phyloP scores from a whole-genome alignment of 2,888 invertebrate genomes.

The Meteorus colon region DNA sequence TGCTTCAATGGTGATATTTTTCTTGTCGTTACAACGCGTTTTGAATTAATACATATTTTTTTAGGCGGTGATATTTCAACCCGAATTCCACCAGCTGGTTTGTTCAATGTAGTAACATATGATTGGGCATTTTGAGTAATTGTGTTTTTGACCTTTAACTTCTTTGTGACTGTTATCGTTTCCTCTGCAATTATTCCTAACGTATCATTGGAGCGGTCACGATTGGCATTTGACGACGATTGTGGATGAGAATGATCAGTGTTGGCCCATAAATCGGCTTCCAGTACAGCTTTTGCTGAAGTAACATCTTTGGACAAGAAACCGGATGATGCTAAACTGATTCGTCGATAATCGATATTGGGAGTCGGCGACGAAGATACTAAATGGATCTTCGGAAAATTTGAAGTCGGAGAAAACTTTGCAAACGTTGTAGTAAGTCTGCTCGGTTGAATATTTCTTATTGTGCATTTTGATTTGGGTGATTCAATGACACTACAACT shows the following conservation, averaged over 20 bases:
- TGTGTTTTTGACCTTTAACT: neutral
- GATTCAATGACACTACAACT: conserved; percentile 54
- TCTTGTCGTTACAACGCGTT: conserved; percentile 41
- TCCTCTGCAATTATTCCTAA: conserved; percentile 12
- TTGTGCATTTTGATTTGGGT: conserved; percentile 44
- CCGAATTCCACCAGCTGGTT: conserved; percentile 43
- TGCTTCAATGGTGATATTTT: conserved; percentile 57
- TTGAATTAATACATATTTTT: conserved; percentile 11
- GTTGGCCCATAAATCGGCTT: conserved; percentile 65
- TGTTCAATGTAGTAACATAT: conserved; percentile 10
- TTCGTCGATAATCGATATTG: conserved; percentile 27
- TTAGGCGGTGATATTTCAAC: conserved; percentile 60
- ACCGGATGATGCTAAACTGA: conserved; percentile 7
- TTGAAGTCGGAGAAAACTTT: neutral
- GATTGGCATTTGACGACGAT: conserved; percentile 29
- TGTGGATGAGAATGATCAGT: conserved; percentile 44
- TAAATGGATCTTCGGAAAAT: neutral
- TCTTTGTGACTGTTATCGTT: neutral
- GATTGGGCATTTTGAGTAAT: neutral
- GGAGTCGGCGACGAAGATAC: conserved; percentile 51
- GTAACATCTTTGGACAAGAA: conserved; percentile 51
- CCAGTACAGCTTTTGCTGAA: conserved; percentile 61
- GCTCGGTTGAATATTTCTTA: conserved; percentile 47
- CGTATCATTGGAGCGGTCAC: conserved; percentile 9
- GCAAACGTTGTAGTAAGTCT: conserved; percentile 54